phyloP scores from a whole-genome alignment of 2,113 vertebrate species.

The Morone saxatilis region DNA sequence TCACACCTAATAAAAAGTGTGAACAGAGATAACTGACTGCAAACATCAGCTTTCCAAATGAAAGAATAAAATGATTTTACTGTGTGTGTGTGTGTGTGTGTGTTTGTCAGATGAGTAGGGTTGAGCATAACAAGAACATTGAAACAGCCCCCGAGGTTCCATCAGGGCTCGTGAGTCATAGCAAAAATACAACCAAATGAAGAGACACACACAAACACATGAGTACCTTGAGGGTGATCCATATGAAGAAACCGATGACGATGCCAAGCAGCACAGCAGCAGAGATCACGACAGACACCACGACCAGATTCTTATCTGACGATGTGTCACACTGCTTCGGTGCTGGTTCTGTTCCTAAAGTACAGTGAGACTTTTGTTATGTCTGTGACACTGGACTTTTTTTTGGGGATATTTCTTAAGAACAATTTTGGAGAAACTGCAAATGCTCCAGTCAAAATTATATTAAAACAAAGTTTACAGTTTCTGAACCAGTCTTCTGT shows the following conservation, averaged over 20 bases:
- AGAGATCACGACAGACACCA: conserved; percentile 23
- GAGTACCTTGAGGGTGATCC: conserved; percentile 62
- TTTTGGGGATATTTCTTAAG: background rate
- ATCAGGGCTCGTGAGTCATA: conserved; percentile 27
- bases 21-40: background rate
- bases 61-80: background rate
- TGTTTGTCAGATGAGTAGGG: background rate
- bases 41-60: background rate
- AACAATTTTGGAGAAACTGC: too few species aligned
- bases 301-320: background rate
- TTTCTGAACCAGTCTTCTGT: background rate
- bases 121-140: background rate
- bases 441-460: background rate
- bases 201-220: background rate
- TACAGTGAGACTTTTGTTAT: background rate
- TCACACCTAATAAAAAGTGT: background rate
- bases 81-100: background rate
- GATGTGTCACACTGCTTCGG: fast-evolving
- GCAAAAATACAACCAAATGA: background rate
- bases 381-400: background rate
- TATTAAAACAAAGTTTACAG: background rate
- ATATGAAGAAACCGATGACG: background rate
- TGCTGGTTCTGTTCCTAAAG: background rate
- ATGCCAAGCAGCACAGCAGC: conserved; percentile 26
- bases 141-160: conserved; percentile 16